Conservation (phyloP, 2,113 vertebrate genomes). For the Forbesichthys agassizii region DNA sequence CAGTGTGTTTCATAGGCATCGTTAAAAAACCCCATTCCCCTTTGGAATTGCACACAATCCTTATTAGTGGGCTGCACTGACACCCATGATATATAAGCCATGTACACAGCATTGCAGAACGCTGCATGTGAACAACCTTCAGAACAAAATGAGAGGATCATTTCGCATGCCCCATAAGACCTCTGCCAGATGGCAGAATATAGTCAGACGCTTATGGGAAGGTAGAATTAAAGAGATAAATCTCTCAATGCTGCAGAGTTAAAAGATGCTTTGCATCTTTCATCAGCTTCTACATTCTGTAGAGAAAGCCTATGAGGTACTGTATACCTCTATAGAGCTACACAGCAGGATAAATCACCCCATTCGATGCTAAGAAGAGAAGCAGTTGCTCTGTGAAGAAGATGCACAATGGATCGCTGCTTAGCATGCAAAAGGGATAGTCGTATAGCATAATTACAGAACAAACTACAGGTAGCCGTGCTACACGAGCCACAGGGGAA, state of each 20-base stretch:
- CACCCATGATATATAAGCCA: constrained; percentile 57
- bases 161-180: constrained; percentile 24
- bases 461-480: too few relatives aligned
- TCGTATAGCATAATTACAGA: too few relatives aligned
- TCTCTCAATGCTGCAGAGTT: constrained; percentile 25
- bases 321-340: constrained; percentile 12
- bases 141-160: constrained; percentile 25
- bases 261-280: constrained; percentile 8
- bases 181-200: constrained; percentile 34
- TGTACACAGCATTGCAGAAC: constrained; percentile 6
- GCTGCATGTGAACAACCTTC: constrained; percentile 26
- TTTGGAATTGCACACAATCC: constrained; percentile 35
- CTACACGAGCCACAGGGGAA: too few relatives aligned
- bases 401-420: too few relatives aligned
- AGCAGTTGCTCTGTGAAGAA: too few relatives aligned
- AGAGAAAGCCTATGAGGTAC: too few relatives aligned
- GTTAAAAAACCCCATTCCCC: constrained; percentile 18
- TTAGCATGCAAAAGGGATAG: too few relatives aligned
- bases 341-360: constrained; percentile 17
- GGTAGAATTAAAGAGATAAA: constrained; percentile 60
- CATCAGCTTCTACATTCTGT: not conserved
- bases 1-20: constrained; percentile 1
- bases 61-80: constrained; percentile 46
- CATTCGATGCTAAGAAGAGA: not conserved
- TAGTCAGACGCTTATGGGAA: constrained; percentile 39